phyloP scores from a whole-genome alignment of 2,797 vertebrate genomes.

The Chlorospingus flavigularis region DNA sequence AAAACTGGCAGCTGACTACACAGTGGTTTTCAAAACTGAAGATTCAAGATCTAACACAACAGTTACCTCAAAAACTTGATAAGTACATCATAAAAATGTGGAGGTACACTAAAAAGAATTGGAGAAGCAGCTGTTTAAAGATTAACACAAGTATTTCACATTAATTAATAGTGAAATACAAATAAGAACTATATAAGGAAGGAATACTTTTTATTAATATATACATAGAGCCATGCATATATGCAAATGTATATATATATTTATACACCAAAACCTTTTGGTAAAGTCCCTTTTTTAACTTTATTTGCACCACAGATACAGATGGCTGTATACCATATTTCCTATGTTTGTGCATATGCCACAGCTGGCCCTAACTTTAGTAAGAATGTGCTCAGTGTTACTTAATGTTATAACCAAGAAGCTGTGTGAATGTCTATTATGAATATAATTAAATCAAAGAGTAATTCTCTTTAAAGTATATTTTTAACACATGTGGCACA shows the following conservation, averaged over 20 bases:
- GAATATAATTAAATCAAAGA: neutral
- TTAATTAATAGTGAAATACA: neutral
- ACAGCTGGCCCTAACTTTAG: neutral
- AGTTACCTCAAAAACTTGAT: neutral
- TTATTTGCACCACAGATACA: neutral
- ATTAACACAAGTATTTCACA: neutral
- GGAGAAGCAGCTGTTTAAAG: neutral
- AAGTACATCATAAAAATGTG: neutral
- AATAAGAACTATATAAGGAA: neutral
- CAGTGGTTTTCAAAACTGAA: neutral
- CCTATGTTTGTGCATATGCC: neutral
- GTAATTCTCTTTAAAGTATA: neutral
- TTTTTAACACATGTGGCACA: neutral
- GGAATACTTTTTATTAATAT: neutral
- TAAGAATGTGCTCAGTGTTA: neutral
- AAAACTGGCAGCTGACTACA: neutral
- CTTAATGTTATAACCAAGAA: neutral
- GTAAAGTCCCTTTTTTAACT: neutral
- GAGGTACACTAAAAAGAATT: conserved; percentile 1
- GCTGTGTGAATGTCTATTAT: neutral
- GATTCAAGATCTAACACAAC: neutral
- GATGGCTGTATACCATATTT: neutral
- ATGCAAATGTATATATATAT: neutral
- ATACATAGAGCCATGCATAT: neutral
- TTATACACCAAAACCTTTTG: neutral